Conservation (phyloP, 2,797 vertebrate species). For the Paramormyrops hopkinsi region DNA sequence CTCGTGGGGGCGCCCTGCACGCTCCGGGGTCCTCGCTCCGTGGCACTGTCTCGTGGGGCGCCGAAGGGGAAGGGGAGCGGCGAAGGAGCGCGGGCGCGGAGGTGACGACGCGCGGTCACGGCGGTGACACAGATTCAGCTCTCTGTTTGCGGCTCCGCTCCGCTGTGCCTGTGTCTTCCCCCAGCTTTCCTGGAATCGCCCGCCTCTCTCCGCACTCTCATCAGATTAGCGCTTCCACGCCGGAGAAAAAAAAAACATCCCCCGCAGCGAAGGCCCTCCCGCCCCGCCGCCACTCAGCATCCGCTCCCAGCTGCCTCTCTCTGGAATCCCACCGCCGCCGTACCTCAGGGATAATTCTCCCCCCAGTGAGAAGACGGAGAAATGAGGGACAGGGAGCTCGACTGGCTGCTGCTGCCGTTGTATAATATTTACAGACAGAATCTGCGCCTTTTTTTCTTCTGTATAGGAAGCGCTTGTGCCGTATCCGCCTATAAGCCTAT, state of each 20-base stretch:
- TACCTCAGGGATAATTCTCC: slow-evolving; percentile 8
- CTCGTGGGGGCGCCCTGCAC: background rate
- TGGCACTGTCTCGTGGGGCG: slow-evolving; percentile 8
- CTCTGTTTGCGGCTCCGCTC: slow-evolving; percentile 49
- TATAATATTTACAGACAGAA: slow-evolving; percentile 23
- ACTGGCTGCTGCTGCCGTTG: slow-evolving; percentile 12
- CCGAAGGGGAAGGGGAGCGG: slow-evolving; percentile 26
- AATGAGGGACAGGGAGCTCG: background rate
- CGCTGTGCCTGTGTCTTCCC: slow-evolving; percentile 15
- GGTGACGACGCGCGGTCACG: slow-evolving; percentile 47
- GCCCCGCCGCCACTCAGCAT: background rate
- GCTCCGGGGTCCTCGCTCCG: slow-evolving; percentile 16
- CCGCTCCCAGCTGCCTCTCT: slow-evolving; percentile 17
- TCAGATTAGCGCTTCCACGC: slow-evolving; percentile 16
- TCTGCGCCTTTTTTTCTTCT: background rate
- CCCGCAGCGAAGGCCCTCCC: background rate
- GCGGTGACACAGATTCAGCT: slow-evolving; percentile 59
- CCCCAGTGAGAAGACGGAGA: background rate
- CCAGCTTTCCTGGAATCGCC: slow-evolving; percentile 14
- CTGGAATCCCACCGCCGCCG: background rate
- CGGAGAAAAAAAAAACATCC: background rate
- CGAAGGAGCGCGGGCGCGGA: slow-evolving; percentile 35
- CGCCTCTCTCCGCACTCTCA: slow-evolving; percentile 20
- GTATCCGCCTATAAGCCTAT: slow-evolving; percentile 47
- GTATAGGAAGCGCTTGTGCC: slow-evolving; percentile 11